Percentiles rank a stretch among this genome's conserved stretches.
These are phyloP conservation scores for Drosophila merina DNA, from an alignment of 2,888 invertebrate genomes.

Conservation along the genomic window DNA sequence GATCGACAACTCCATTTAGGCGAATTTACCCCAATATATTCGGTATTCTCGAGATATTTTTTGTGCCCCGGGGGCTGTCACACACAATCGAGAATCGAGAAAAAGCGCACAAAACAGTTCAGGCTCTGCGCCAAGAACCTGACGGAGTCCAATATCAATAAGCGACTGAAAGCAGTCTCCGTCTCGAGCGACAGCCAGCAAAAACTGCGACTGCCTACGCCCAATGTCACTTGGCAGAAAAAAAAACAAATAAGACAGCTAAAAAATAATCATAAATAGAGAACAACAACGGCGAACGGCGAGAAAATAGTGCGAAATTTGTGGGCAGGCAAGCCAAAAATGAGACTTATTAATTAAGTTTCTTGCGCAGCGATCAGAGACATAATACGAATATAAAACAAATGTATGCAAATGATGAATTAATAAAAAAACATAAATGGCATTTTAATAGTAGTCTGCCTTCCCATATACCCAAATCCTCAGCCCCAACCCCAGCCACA, in stretches of 20 bases:
- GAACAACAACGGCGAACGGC: conserved; percentile 28
- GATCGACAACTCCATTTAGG: conserved; percentile 67
- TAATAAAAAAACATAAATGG: conserved; percentile 64
- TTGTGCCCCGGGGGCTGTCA: conserved; percentile 8
- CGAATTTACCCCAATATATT: conserved; percentile 33
- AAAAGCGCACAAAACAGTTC: conserved; percentile 48
- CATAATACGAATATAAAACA: conserved; percentile 43
- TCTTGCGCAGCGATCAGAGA: conserved; percentile 45
- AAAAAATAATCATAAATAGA: conserved; percentile 24
- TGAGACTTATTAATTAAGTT: conserved; percentile 76
- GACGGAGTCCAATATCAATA: conserved; percentile 58
- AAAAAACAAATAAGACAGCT: conserved; percentile 13
- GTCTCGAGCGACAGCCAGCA: conserved; percentile 17
- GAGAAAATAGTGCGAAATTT: conserved; percentile 71
- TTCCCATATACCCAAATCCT: conserved; percentile 7
- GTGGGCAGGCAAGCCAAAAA: conserved; percentile 71
- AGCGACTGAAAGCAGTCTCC: conserved; percentile 40
- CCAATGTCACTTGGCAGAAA: conserved; percentile 62
- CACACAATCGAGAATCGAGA: conserved; percentile 14
- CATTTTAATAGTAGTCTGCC: conserved; percentile 65
- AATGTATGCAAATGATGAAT: conserved; percentile 70
- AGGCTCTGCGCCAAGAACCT: conserved; percentile 65
- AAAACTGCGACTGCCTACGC: conserved; percentile 58
- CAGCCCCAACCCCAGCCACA: background rate
- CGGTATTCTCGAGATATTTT: conserved; percentile 7